These are phyloP conservation scores for Lordiphosa stackelbergi DNA, from an alignment of 1,140 invertebrate genomes.

Conservation along the genomic window DNA sequence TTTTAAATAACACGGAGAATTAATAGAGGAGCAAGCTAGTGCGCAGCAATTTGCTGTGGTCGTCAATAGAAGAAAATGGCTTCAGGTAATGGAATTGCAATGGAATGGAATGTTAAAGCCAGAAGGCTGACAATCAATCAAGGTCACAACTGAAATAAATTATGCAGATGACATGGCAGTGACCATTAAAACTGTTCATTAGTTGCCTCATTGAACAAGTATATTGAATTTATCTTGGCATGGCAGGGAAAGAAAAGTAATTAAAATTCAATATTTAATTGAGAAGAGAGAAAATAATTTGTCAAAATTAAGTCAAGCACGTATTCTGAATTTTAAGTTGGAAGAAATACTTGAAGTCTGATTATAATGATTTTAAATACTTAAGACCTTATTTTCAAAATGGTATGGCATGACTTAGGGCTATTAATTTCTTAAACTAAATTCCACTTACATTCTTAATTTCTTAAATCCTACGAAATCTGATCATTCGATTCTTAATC, in stretches of 20 bases:
- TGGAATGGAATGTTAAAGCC: constrained; percentile 3
- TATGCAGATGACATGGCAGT: constrained; percentile 6
- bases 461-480: too few species aligned
- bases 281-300: too few species aligned
- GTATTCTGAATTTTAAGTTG: too few species aligned
- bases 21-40: background rate
- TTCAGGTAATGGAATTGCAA: constrained; percentile 41
- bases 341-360: too few species aligned
- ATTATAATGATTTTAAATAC: too few species aligned
- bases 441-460: too few species aligned
- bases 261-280: too few species aligned
- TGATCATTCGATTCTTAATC: too few species aligned
- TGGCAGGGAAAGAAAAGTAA: background rate
- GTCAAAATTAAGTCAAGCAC: too few species aligned
- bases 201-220: background rate
- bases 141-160: constrained; percentile 14
- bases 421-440: too few species aligned
- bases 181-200: constrained; percentile 1
- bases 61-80: constrained; percentile 29
- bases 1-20: constrained; percentile 35
- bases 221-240: constrained; percentile 11
- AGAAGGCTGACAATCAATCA: constrained; percentile 21
- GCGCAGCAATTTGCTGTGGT: constrained; percentile 41
- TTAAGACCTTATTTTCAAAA: too few species aligned
- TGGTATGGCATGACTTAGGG: too few species aligned